A percentile compares a stretch with the other conserved stretches of the same genome.
These are phyloP conservation scores for Escarpia spicata DNA, from an alignment of 2,888 invertebrate species.

Conservation along the genomic window DNA sequence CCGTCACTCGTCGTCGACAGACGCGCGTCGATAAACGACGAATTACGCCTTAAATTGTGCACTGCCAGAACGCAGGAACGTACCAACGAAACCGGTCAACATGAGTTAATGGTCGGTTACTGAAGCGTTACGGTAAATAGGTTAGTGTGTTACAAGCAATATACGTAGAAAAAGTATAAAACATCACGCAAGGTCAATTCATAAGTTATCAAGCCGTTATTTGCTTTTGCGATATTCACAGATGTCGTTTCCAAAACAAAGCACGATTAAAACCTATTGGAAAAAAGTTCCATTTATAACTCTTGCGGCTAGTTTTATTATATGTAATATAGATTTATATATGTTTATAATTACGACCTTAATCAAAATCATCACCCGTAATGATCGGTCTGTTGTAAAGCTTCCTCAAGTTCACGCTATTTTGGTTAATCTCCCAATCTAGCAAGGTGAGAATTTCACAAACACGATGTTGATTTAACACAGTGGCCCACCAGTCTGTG, in stretches of 20 bases:
- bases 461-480: not conserved
- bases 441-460: not conserved
- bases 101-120: not conserved
- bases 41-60: constrained; percentile 10
- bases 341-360: not conserved
- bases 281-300: not conserved
- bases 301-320: not conserved
- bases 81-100: not conserved
- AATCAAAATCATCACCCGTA: not conserved
- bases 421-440: not conserved
- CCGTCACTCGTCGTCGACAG: not conserved
- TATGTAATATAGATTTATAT: not conserved
- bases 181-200: not conserved
- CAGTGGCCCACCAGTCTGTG: not conserved
- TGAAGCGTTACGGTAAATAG: not conserved
- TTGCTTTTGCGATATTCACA: not conserved
- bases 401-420: not conserved
- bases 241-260: not conserved
- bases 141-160: not conserved
- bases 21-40: not conserved
- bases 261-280: not conserved
- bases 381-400: not conserved
- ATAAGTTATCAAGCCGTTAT: not conserved
- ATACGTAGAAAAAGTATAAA: not conserved
- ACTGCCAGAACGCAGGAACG: not conserved